phyloP scores from a whole-genome alignment of 2,797 vertebrate genomes.

The Micropoecilia bifurca region DNA sequence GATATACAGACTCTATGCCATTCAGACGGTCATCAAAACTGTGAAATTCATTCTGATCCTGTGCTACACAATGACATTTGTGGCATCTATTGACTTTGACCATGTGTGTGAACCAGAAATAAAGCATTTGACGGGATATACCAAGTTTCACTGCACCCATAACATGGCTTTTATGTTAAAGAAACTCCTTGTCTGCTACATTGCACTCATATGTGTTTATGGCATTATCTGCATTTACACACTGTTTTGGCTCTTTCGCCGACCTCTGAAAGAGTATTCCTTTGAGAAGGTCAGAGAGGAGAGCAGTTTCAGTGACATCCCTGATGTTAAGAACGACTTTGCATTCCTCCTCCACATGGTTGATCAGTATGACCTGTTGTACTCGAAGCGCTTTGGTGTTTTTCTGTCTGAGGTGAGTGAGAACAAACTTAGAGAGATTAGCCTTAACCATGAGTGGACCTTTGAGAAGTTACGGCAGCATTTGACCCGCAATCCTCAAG shows the following conservation, averaged over 20 bases:
- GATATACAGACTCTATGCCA: slow-evolving; percentile 96
- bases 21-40: slow-evolving; percentile 96
- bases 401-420: slow-evolving; percentile 98
- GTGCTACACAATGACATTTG: slow-evolving; percentile 96
- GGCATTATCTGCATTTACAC: slow-evolving; percentile 97
- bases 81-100: slow-evolving; percentile 93
- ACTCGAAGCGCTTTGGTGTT: slow-evolving; percentile 97
- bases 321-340: slow-evolving; percentile 99
- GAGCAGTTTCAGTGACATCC: slow-evolving; percentile 99
- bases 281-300: slow-evolving; percentile 98
- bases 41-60: slow-evolving; percentile 97
- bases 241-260: slow-evolving; percentile 95
- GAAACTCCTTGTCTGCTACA: slow-evolving; percentile 96
- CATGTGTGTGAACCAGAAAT: slow-evolving; percentile 92
- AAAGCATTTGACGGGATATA: slow-evolving; percentile 94
- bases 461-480: slow-evolving; percentile 96
- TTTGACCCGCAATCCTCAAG: slow-evolving; percentile 91
- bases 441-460: slow-evolving; percentile 98
- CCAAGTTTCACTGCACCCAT: slow-evolving; percentile 93
- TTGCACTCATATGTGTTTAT: slow-evolving; percentile 94
- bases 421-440: slow-evolving; percentile 96
- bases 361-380: slow-evolving; percentile 97
- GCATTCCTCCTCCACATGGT: slow-evolving; percentile 99
- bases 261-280: slow-evolving; percentile 97
- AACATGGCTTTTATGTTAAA: slow-evolving; percentile 99